Evolutionary conservation across 2,888 invertebrate species (phyloP), one percentile per base, ranked within the genome.

Genomic region (Dermolepida albohirtum): DNA sequence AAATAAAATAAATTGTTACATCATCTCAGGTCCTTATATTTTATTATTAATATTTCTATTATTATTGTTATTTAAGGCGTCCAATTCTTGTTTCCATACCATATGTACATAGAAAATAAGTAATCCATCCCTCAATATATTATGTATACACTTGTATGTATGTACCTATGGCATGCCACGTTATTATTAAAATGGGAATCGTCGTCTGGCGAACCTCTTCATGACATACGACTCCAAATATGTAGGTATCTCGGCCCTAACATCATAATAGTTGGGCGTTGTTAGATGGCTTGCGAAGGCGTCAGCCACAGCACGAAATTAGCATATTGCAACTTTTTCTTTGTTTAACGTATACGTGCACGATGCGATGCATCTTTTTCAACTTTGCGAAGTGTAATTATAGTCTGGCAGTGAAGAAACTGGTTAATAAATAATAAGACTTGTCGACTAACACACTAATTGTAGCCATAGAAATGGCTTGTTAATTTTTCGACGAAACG

Each of bases 171-270:
- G 51, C 41, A 52, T 7, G 41, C 66, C 27, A 66, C 50, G 65
- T 65, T 52, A 59, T 66, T 66, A 66, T 43, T 41, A 59, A 50
- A 40, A n/a, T n/a, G 47, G 49, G 59, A 57, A 49, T 22, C 39
- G 43, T 8, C 49, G 40, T 54, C 52, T 51, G 59, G 22, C 50
- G 14, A 57, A 50, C 57, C 66, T 49, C 40, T 17, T 66, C 57
- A 50, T 50, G 59, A 51, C 50, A 66, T 59, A 66, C 59, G 51
- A 41, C 57, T 50, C 66, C 66, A 59, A 66, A 66, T 66, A 66
- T 39, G 66, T 66, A 49, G 66, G 59, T 51, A 59, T 59, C 47
- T 47, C 47, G 16, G 14, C 6, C 8, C 47, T 44, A 17, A 29
- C 44, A 59, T 59, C 64, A 52, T 52, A 52, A 64, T 39, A 57